Evolutionary conservation across 92 coral and sea anemone species (phyloP), one percentile per base, ranked within the genome.

Genomic region (Parazoanthus swiftii): DNA sequence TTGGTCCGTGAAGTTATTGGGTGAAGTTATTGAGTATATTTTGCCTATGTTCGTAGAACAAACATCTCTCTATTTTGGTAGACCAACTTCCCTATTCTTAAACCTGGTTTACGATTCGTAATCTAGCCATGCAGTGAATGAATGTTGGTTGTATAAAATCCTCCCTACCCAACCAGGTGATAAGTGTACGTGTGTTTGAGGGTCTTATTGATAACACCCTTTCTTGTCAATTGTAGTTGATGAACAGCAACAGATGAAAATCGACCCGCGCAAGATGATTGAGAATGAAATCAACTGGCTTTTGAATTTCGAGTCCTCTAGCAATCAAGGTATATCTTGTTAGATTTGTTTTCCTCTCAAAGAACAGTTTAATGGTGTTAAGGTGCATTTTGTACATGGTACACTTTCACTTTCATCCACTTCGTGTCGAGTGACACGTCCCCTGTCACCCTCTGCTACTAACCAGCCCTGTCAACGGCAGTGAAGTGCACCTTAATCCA

Each of bases 221-320:
- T 72, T 21, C 4, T 80, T 56, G 11, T 51, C 50, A 13, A 35
- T 76, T 93, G 25, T 39, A 95, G 98, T 90, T 54, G 88, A 91
- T 58, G 98, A 95, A 79, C 98, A 95, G 68, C 91, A 91, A 68
- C 95, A 85, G 66, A 95, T 95, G 98, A 95, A 95, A 88, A 92
- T 95, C 46, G 92, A 91, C 74, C 95, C 96, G 0, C 88, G 89
- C 74, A 95, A 91, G 91, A 95, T 95, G 98, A 85, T 93, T 20
- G 95, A 95, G 54, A 91, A 72, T 63, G 98, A 95, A 92, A 90
- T 93, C 39, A 88, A 90, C 68, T 93, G 95, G 98, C 91, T 95
- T 13, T 85, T 93, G 39, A 95, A 92, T 89, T 95, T 91, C 87
- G 98, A 95, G 88, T 91, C 92, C 10, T 91, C 91, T 51, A 76